Conservation (phyloP, 2,888 invertebrate species). For the Tipula unca region DNA sequence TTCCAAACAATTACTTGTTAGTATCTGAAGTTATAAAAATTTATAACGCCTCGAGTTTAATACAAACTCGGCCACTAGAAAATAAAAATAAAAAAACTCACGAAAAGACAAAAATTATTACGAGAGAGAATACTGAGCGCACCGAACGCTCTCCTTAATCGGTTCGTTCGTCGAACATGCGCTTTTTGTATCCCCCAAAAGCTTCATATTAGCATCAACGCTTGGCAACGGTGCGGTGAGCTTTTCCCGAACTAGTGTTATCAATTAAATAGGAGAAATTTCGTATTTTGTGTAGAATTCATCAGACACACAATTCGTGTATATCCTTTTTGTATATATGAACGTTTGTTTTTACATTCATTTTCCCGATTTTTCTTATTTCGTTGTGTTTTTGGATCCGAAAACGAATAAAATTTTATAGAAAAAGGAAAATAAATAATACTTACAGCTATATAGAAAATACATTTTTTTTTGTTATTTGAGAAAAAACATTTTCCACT, state of each 20-base stretch:
- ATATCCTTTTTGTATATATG: no score
- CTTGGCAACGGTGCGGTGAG: not conserved
- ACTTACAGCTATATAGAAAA: not conserved
- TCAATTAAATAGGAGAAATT: not conserved
- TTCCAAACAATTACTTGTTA: not conserved
- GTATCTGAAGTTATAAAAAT: not conserved
- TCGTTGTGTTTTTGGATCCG: not conserved
- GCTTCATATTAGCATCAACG: not conserved
- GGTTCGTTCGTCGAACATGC: not conserved
- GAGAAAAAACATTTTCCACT: not conserved
- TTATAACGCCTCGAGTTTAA: not conserved
- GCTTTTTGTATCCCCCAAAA: not conserved
- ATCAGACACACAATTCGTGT: not conserved
- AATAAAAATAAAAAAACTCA: not conserved
- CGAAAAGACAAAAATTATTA: not conserved
- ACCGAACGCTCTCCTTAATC: not conserved
- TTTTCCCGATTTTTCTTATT: not conserved
- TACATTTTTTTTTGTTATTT: not conserved
- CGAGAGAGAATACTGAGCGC: not conserved
- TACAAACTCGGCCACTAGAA: not conserved
- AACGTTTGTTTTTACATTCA: not conserved
- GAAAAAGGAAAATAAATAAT: not conserved
- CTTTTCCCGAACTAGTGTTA: not conserved
- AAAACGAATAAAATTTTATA: not conserved
- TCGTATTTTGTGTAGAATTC: not conserved